Evolutionary conservation across 2,888 invertebrate species (phyloP).

Genomic region (Epirrhoe tristata): DNA sequence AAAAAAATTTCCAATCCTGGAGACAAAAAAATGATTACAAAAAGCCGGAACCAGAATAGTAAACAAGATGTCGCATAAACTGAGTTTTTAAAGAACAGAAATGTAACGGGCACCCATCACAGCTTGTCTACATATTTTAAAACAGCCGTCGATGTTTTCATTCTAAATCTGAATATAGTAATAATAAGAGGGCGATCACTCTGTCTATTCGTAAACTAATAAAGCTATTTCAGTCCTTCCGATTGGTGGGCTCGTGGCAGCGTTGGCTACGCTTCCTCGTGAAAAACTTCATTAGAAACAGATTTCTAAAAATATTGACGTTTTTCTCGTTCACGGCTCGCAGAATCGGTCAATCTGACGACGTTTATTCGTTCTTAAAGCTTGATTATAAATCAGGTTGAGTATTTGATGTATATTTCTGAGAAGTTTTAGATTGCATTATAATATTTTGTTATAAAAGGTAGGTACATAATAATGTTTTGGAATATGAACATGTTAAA

Average conservation of each 20-base stretch:
- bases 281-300: constrained; percentile 39
- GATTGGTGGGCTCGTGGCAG: constrained; percentile 44
- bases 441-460: too few species aligned
- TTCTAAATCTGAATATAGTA: constrained; percentile 72
- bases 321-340: constrained; percentile 29
- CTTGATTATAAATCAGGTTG: background rate
- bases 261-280: constrained; percentile 37
- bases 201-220: constrained; percentile 76
- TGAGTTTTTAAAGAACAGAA: constrained; percentile 11
- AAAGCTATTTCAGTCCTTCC: constrained; percentile 74
- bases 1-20: background rate
- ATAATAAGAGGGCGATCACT: constrained; percentile 76
- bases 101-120: constrained; percentile 37
- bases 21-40: background rate
- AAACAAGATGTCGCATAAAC: background rate
- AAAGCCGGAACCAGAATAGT: background rate
- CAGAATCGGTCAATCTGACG: constrained; percentile 26
- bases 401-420: background rate
- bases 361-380: constrained; percentile 18
- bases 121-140: constrained; percentile 51
- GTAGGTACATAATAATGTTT: too few species aligned
- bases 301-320: constrained; percentile 40
- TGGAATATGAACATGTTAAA: too few species aligned
- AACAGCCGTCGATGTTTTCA: constrained; percentile 56
- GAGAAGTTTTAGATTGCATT: background rate